Base-by-base conservation (phyloP, 2,888 invertebrate genomes). In the Pandemis cinnamomeana region DNA sequence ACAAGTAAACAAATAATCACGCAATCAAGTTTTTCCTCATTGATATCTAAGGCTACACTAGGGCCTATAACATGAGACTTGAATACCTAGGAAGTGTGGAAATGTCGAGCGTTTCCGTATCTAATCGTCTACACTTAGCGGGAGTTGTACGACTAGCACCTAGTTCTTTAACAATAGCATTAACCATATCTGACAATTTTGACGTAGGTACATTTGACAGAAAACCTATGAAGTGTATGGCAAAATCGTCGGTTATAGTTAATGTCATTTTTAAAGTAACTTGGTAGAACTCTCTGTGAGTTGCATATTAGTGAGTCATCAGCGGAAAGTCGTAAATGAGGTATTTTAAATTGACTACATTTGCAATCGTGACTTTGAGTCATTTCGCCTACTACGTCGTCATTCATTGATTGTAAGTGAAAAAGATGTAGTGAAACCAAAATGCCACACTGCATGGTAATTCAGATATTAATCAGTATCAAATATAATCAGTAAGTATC, bases 271-370 rank as follows among this genome's bases (percentile, higher is more conserved):
- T 36, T 36, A 55, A 8, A 4, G 8, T 8, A 15, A 48, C 44
- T 8, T 46, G 41, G 44, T 70, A 15, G 13, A 67, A 58, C 70
- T 76, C 27, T 36, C 27, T 36, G 27, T 36, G 27, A 36, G 27
- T 36, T 36, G 27, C 27, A 4, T 36, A 71, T 73, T 69, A 71
- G 72, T 73, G 78, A 74, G 77, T 78, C 78, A 79, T 78, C 74
- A 78, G 77, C 75, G 74, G 80, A 80, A 80, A 81, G 81, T 75
- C 79, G 70, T 72, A 70, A 80, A 79, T 78, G 58, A 41, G 58
- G 44, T 58, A 11, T 58, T 58, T 27, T 27, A 5, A 20, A 58
- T 58, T 58, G 8, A 58, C 10, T 27, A 27, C 27, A 27, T 58
- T 7, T 27, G 7, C 58, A 58, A 27, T 58, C 58, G 10, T 58